A percentile compares a stretch with the other conserved stretches of the same genome.
Conservation (phyloP, 2,888 invertebrate species). For the Elysia crispata region DNA sequence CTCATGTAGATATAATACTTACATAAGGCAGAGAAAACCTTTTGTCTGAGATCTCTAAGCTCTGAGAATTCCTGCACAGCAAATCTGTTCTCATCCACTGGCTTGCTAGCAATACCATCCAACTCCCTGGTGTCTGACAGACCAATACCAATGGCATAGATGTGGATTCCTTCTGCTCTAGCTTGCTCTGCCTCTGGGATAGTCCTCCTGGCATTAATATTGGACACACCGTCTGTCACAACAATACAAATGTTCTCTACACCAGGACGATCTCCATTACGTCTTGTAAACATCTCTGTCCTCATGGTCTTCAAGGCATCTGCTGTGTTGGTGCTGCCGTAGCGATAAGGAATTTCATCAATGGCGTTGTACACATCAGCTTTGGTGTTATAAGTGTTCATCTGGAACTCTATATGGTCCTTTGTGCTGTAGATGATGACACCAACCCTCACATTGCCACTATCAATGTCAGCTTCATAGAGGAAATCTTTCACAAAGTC, state of each 20-base stretch:
- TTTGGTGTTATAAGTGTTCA: conserved; percentile 63
- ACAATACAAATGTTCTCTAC: conserved; percentile 69
- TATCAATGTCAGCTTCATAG: conserved; percentile 62
- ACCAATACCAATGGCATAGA: conserved; percentile 68
- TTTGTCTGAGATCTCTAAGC: conserved; percentile 55
- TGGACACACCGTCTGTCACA: conserved; percentile 73
- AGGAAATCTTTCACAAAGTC: conserved; percentile 69
- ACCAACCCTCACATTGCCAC: conserved; percentile 66
- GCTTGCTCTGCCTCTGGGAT: conserved; percentile 64
- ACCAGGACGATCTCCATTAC: conserved; percentile 69
- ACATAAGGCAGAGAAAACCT: conserved; percentile 58
- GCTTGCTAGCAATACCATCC: conserved; percentile 61
- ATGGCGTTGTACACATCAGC: conserved; percentile 65
- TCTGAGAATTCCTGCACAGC: conserved; percentile 56
- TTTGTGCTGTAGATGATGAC: conserved; percentile 69
- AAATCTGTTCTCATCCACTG: conserved; percentile 56
- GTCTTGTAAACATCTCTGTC: conserved; percentile 62
- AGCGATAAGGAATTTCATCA: conserved; percentile 64
- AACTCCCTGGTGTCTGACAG: conserved; percentile 57
- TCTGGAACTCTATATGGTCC: conserved; percentile 67
- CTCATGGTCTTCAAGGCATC: conserved; percentile 66
- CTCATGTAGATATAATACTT: no score
- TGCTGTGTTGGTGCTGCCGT: conserved; percentile 72
- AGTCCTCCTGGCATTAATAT: conserved; percentile 66
- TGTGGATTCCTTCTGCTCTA: conserved; percentile 57